phyloP scores from a whole-genome alignment of 2,797 vertebrate species.

The Pantherophis vulpinus region DNA sequence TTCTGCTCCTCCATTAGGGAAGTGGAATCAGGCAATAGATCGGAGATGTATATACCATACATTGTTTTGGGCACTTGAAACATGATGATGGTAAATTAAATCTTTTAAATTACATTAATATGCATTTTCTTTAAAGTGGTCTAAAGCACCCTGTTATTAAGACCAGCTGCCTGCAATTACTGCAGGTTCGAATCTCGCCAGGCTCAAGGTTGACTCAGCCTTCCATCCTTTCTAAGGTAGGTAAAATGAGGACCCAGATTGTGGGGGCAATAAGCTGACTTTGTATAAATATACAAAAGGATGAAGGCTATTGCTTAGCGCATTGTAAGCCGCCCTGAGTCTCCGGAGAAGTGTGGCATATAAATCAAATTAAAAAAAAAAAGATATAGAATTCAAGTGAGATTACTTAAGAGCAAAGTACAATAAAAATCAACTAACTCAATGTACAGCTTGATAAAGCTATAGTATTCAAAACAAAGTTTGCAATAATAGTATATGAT shows the following conservation, averaged over 20 bases:
- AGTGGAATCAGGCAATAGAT: neutral
- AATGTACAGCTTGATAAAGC: neutral
- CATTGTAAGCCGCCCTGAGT: no score
- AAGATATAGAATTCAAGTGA: neutral
- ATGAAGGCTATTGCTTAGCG: no score
- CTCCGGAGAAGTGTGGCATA: no score
- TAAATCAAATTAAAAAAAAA: no score
- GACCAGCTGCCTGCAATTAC: no score
- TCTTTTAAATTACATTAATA: neutral
- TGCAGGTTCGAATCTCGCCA: no score
- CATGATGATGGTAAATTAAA: neutral
- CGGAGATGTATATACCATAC: neutral
- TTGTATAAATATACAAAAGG: no score
- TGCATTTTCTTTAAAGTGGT: neutral
- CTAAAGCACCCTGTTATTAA: no score
- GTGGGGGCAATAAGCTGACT: no score
- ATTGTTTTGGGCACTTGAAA: neutral
- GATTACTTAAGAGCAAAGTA: neutral
- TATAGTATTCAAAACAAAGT: neutral
- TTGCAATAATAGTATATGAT: neutral
- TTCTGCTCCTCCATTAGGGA: neutral
- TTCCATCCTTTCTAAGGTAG: no score
- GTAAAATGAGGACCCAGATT: no score
- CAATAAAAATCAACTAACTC: neutral
- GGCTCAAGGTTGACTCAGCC: no score